Conservation (phyloP, 2,888 invertebrate species). For the Linnaemya tessellans region DNA sequence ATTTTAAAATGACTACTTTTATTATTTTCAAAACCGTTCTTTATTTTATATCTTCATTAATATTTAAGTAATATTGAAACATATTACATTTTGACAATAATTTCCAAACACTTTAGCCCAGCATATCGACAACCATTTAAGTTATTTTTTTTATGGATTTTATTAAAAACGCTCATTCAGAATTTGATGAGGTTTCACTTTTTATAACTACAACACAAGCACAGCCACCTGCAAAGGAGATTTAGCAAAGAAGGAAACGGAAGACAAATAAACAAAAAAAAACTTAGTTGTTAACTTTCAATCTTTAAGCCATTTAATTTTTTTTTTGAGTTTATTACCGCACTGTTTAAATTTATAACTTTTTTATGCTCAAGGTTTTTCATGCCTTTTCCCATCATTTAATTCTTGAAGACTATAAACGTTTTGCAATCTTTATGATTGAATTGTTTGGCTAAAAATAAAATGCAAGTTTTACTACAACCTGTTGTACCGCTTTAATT, state of each 20-base stretch:
- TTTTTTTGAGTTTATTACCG: not conserved
- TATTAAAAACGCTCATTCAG: not conserved
- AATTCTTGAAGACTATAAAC: conserved; percentile 21
- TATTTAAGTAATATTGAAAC: not conserved
- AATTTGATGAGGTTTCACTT: not conserved
- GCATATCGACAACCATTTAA: conserved; percentile 26
- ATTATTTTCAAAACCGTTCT: not conserved
- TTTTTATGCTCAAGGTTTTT: conserved; percentile 39
- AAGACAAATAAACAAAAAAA: conserved; percentile 17
- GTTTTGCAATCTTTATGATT: conserved; percentile 52
- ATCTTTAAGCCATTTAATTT: not conserved
- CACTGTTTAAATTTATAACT: conserved; percentile 41
- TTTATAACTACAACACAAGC: conserved; percentile 10
- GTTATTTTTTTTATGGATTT: not conserved
- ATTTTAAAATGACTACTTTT: not conserved
- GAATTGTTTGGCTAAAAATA: conserved; percentile 26
- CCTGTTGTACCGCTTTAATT: conserved; percentile 27
- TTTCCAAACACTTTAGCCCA: not conserved
- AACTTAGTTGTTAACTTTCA: not conserved
- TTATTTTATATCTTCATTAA: not conserved
- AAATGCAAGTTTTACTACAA: conserved; percentile 12
- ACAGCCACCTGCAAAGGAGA: not conserved
- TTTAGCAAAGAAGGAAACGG: not conserved
- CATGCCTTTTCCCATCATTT: not conserved
- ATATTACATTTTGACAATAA: not conserved